These are phyloP conservation scores for Anodontia alba DNA, from an alignment of 2,888 invertebrate species.

Conservation along the genomic window DNA sequence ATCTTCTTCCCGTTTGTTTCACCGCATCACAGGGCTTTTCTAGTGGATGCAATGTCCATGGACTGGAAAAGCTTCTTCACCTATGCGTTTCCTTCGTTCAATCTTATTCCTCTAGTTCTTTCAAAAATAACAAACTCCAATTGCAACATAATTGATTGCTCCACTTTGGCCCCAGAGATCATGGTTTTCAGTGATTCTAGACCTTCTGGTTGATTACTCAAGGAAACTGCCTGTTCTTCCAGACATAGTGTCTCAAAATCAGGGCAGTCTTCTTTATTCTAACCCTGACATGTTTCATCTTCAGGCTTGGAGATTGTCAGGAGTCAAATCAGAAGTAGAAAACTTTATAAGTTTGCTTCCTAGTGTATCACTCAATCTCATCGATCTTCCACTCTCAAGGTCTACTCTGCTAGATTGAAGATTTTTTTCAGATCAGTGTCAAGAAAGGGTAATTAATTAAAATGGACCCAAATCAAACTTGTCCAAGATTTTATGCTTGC, in stretches of 20 bases:
- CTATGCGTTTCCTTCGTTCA: conserved; percentile 21
- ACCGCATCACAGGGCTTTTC: background rate
- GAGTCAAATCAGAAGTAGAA: background rate
- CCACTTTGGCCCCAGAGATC: conserved; percentile 3
- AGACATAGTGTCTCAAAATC: conserved; percentile 2
- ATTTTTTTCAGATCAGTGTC: background rate
- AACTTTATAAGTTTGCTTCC: background rate
- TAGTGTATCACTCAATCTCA: background rate
- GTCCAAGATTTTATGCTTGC: too few species aligned
- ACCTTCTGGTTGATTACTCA: background rate
- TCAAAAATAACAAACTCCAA: background rate
- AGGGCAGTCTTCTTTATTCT: background rate
- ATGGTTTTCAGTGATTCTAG: background rate
- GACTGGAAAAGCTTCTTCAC: background rate
- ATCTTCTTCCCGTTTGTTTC: conserved; percentile 10
- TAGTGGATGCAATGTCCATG: conserved; percentile 15
- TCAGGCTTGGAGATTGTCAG: conserved; percentile 11
- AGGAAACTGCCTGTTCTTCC: background rate
- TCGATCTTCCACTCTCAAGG: background rate
- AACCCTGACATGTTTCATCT: background rate
- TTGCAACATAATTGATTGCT: background rate
- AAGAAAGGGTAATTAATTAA: background rate
- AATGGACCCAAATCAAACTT: too few species aligned
- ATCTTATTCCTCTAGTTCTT: background rate
- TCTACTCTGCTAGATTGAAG: background rate